These are phyloP conservation scores for Puma concolor DNA, from an alignment of 2,113 vertebrate genomes.

Conservation along the genomic window DNA sequence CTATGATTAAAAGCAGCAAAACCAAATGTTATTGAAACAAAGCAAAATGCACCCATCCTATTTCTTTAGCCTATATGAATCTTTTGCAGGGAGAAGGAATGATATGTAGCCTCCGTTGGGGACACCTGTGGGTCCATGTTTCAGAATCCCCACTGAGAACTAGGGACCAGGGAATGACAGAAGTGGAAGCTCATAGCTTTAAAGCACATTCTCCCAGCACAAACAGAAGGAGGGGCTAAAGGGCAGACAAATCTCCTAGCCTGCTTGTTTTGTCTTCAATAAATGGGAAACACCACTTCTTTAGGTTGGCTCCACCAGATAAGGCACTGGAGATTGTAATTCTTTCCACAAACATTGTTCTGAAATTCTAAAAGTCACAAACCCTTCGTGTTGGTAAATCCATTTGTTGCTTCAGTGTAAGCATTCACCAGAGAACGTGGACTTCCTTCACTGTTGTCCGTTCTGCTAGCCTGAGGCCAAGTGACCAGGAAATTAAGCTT, in stretches of 20 bases:
- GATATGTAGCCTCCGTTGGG: not conserved
- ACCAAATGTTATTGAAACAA: constrained; percentile 83
- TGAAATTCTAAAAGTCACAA: not conserved
- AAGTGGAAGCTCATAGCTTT: not conserved
- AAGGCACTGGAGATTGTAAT: not conserved
- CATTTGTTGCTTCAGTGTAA: not conserved
- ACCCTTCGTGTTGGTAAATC: not conserved
- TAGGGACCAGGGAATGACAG: not conserved
- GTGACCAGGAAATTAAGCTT: not conserved
- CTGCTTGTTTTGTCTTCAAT: not conserved
- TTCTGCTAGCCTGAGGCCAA: not conserved
- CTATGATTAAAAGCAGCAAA: constrained; percentile 76
- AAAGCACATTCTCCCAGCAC: not conserved
- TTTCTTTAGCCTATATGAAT: not conserved
- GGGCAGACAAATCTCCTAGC: not conserved
- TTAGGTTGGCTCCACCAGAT: not conserved
- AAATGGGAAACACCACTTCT: not conserved
- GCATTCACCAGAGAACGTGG: not conserved
- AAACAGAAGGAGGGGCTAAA: not conserved
- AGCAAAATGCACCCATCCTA: constrained; percentile 39
- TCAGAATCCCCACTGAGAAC: not conserved
- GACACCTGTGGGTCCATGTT: not conserved
- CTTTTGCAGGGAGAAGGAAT: not conserved
- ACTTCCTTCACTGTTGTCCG: not conserved
- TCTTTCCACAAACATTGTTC: not conserved